Evolutionary conservation across 2,797 vertebrate genomes (phyloP), one percentile per base, ranked within the genome.

Genomic region (Rhyacichthys aspro): DNA sequence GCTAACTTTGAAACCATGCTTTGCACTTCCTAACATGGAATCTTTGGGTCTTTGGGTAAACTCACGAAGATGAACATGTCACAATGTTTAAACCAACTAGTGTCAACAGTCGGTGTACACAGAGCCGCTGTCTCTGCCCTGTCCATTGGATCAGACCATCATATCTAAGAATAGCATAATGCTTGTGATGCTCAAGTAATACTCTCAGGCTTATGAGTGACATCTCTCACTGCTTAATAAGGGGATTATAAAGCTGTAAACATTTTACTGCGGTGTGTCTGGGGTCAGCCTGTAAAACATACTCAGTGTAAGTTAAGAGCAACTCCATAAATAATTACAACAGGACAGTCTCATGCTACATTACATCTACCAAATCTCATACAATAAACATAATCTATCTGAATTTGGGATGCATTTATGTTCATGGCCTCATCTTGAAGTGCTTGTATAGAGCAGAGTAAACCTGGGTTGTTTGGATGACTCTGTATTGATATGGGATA

Each of bases 141-240:
- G 43, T 41, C 10, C 37, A 59, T 68, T 36, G 33, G 37, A 66
- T 38, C 59, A 54, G 42, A 49, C 67, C 19, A 45, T 19, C 23
- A 45, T 0, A 1, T 66, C 83, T 78, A 77, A 76, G 67, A 83
- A 83, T 78, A 88, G 70, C 53, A 37, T 16, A 10, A 64, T 32
- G 15, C 39, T 62, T 43, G 59, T 67, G 37, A 47, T 7, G 43
- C 14, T 3, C 48, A 18, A 33, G 41, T 61, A n/a, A 58, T 45
- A 42, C 61, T 56, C 33, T 32, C 11, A 44, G 48, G 32, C 12
- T 42, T 15, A 43, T 14, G 50, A 12, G 59, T 1, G 19, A 3
- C 23, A 16, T 10, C 15, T 7, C 17, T n/a, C 2, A 11, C 23
- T 32, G n/a, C 39, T 3, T 50, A 6, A 5, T 5, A 23, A 7